Percentiles rank a stretch among this genome's conserved stretches.
Conservation (phyloP, 2,888 invertebrate genomes). For the Heliconius ismenius region DNA sequence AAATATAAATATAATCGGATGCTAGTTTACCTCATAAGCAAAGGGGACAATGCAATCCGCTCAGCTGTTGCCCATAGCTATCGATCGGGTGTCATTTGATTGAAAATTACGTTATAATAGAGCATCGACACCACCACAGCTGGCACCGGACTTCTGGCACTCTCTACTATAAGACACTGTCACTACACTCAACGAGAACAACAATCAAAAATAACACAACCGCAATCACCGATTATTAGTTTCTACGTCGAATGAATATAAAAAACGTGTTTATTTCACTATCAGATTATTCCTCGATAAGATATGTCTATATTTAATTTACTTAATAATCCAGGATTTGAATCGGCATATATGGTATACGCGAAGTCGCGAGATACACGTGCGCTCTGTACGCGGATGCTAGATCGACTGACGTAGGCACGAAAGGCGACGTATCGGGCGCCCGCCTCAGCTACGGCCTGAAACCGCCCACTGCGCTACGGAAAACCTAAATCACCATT, state of each 20-base stretch:
- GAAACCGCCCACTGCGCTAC: slow-evolving; percentile 73
- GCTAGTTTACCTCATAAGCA: slow-evolving; percentile 63
- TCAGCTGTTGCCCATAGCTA: slow-evolving; percentile 65
- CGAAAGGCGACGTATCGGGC: slow-evolving; percentile 51
- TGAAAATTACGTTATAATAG: slow-evolving; percentile 49
- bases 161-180: slow-evolving; percentile 56
- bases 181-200: slow-evolving; percentile 58
- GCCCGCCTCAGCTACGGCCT: slow-evolving; percentile 58
- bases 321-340: slow-evolving; percentile 44
- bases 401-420: slow-evolving; percentile 72
- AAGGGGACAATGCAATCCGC: slow-evolving; percentile 61
- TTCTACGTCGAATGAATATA: slow-evolving; percentile 34
- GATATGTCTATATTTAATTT: slow-evolving; percentile 43
- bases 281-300: slow-evolving; percentile 47
- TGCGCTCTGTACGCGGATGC: slow-evolving; percentile 52
- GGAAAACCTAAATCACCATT: slow-evolving; percentile 67
- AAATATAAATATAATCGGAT: background rate
- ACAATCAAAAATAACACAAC: slow-evolving; percentile 66
- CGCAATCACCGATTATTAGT: slow-evolving; percentile 68
- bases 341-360: slow-evolving; percentile 51
- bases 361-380: slow-evolving; percentile 45
- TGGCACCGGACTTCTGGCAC: slow-evolving; percentile 59
- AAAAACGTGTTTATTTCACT: slow-evolving; percentile 41
- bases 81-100: slow-evolving; percentile 64
- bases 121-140: slow-evolving; percentile 53